Conservation (phyloP, 2,888 invertebrate genomes). For the Thecocarcelia acutangulata region DNA sequence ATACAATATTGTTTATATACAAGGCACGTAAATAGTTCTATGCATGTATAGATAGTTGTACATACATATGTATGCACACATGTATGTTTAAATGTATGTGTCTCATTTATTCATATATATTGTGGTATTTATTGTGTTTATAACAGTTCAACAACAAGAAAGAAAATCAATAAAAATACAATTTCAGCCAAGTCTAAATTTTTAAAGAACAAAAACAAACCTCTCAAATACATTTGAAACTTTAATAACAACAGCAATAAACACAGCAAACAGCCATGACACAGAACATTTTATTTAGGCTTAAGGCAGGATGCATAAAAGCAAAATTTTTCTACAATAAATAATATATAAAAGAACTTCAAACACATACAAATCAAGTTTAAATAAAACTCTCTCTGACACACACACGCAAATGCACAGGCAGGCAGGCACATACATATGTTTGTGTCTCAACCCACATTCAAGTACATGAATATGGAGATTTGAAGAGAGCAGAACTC, state of each 20-base stretch:
- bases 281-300: slow-evolving; percentile 55
- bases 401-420: background rate
- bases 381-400: background rate
- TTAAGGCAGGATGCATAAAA: slow-evolving; percentile 47
- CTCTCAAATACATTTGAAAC: slow-evolving; percentile 6
- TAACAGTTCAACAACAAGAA: slow-evolving; percentile 29
- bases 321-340: background rate
- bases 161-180: slow-evolving; percentile 50
- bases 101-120: background rate
- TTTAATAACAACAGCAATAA: slow-evolving; percentile 31
- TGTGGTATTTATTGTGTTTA: slow-evolving; percentile 7
- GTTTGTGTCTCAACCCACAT: background rate
- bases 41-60: background rate
- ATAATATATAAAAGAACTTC: slow-evolving; percentile 2
- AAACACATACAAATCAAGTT: background rate
- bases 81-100: background rate
- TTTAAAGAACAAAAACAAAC: background rate
- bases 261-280: slow-evolving; percentile 49
- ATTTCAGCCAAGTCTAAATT: slow-evolving; percentile 10
- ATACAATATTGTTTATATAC: slow-evolving; percentile 15
- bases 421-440: background rate
- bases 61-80: too few relatives aligned
- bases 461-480: background rate
- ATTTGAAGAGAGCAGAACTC: background rate
- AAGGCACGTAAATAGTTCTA: background rate